These are phyloP conservation scores for Coracopsis vasa DNA, from an alignment of 2,113 vertebrate species.

Conservation along the genomic window DNA sequence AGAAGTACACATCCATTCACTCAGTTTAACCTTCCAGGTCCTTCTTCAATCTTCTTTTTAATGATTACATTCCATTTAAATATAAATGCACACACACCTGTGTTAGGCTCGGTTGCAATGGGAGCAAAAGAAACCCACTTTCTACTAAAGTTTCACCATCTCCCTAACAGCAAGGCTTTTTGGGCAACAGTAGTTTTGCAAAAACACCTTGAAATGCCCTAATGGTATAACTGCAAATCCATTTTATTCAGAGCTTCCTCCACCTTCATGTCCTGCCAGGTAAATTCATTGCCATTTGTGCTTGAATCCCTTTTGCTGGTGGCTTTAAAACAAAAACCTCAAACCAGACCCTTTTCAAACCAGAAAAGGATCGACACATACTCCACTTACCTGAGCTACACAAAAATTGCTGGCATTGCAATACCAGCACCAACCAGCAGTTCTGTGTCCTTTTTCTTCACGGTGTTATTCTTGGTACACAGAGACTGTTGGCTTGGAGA, in stretches of 20 bases:
- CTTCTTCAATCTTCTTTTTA: neutral
- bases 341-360: neutral
- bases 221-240: neutral
- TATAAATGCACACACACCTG: neutral
- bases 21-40: neutral
- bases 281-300: neutral
- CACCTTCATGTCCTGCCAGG: neutral
- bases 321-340: neutral
- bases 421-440: neutral
- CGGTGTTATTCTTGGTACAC: neutral
- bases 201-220: neutral
- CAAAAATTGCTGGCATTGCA: neutral
- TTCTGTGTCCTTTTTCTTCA: neutral
- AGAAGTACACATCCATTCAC: neutral
- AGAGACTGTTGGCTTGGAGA: neutral
- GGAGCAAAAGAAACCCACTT: neutral
- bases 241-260: neutral
- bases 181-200: neutral
- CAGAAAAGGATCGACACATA: neutral
- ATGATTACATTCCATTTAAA: neutral
- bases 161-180: neutral
- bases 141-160: neutral
- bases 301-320: neutral
- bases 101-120: neutral
- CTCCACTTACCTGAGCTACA: neutral